Conservation (phyloP, 2,113 vertebrate species). For the Periophthalmus modestus region DNA sequence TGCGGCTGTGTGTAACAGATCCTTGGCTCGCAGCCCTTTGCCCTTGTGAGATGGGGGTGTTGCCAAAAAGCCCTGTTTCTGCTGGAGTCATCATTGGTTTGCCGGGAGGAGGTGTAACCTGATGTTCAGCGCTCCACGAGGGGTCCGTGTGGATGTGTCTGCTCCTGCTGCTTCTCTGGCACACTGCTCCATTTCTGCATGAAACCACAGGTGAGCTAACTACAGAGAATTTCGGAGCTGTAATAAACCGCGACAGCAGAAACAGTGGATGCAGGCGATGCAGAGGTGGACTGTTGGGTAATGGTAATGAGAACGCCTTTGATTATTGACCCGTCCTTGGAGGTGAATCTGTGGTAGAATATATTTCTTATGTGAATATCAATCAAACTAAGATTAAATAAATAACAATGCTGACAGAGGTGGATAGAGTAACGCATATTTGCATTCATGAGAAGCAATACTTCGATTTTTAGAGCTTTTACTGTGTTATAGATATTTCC, state of each 20-base stretch:
- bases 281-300: too few relatives aligned
- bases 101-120: background rate
- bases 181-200: constrained; percentile 22
- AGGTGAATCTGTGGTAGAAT: too few relatives aligned
- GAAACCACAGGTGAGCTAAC: constrained; percentile 12
- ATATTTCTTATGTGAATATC: too few relatives aligned
- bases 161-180: constrained; percentile 27
- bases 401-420: too few relatives aligned
- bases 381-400: too few relatives aligned
- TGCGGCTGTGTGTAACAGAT: background rate
- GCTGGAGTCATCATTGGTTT: background rate
- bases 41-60: background rate
- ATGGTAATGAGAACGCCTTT: too few relatives aligned
- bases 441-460: too few relatives aligned
- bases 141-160: constrained; percentile 15
- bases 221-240: background rate
- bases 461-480: too few relatives aligned
- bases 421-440: too few relatives aligned
- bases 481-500: too few relatives aligned
- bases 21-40: constrained; percentile 12
- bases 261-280: background rate
- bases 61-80: constrained; percentile 2
- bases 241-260: background rate
- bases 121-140: constrained; percentile 3
- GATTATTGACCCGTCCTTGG: too few relatives aligned